Evolutionary conservation across 2,113 vertebrate genomes (phyloP).

Genomic region (zebrafish (Danio rerio)): GRCz12tu NC_133177.1:32250501-32251000

Average conservation of each 20-base stretch:
- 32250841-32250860: not conserved
- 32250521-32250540: not conserved
- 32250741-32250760: not conserved
- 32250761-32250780: conserved; percentile 11
- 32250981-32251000: conserved; percentile 18
- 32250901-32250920: not conserved
- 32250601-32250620: not conserved
- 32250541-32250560: not conserved
- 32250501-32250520: not conserved
- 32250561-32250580: not conserved
- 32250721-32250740: not conserved
- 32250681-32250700: not conserved
- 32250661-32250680: not conserved
- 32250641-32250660: not conserved
- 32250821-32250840: conserved; percentile 7
- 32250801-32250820: not conserved
- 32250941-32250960: not conserved
- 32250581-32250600: not conserved
- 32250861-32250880: not conserved
- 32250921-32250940: not conserved
- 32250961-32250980: conserved; percentile 6
- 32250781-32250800: not conserved
- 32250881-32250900: conserved; percentile 20
- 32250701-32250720: not conserved
- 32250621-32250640: not conserved